phyloP scores from a whole-genome alignment of 2,888 invertebrate genomes.

The Isoperla grammatica region DNA sequence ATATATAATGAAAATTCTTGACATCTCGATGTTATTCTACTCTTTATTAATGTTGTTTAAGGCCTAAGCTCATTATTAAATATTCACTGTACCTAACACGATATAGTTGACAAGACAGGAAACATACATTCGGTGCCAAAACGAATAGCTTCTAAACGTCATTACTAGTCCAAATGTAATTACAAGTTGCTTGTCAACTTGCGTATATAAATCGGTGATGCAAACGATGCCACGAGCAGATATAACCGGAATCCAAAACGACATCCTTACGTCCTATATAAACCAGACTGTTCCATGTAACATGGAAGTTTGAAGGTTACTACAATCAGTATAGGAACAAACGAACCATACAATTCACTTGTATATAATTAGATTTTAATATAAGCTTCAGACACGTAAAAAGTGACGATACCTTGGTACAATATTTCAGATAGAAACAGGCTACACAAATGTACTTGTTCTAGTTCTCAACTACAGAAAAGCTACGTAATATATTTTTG shows the following conservation, averaged over 20 bases:
- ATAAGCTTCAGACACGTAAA: no score
- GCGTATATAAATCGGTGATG: no score
- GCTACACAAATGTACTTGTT: background rate
- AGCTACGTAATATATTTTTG: constrained; percentile 23
- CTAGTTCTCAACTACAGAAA: background rate
- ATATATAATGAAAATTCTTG: background rate
- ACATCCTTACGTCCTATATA: background rate
- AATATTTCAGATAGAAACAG: no score
- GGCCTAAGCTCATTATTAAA: background rate
- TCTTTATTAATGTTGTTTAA: background rate
- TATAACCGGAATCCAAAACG: no score
- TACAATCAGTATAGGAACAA: background rate
- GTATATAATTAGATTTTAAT: background rate
- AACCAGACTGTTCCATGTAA: background rate
- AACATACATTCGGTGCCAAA: background rate
- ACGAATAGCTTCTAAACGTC: background rate
- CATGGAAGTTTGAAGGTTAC: background rate
- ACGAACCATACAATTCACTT: background rate
- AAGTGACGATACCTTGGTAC: no score
- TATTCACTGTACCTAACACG: background rate
- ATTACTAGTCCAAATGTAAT: background rate
- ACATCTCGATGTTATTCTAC: background rate
- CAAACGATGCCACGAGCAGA: no score
- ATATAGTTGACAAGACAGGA: background rate
- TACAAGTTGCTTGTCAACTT: background rate